These are phyloP conservation scores for Oscheius sp. DNA, from an alignment of 2,888 invertebrate genomes.

Conservation along the genomic window DNA sequence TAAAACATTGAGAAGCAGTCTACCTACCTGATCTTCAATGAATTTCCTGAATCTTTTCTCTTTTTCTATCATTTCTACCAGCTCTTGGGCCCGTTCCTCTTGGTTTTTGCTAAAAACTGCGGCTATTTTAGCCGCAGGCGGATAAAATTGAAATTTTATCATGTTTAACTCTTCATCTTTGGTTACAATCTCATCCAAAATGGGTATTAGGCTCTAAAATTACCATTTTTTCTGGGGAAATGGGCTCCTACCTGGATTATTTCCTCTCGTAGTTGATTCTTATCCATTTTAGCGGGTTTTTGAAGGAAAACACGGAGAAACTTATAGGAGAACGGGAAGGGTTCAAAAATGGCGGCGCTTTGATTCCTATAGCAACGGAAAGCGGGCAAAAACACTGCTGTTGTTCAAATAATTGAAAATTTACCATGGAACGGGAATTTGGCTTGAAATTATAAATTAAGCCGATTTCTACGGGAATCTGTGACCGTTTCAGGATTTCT, in stretches of 20 bases:
- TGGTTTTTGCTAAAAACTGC: not conserved
- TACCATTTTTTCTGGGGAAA: not conserved
- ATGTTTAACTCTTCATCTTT: not conserved
- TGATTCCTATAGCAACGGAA: too few relatives aligned
- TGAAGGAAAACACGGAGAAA: too few relatives aligned
- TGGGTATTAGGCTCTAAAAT: not conserved
- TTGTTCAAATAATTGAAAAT: too few relatives aligned
- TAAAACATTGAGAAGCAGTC: too few relatives aligned
- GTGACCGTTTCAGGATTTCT: too few relatives aligned
- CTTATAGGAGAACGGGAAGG: too few relatives aligned
- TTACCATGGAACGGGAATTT: too few relatives aligned
- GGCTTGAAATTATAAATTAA: too few relatives aligned
- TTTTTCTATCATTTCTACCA: not conserved
- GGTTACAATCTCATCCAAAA: not conserved
- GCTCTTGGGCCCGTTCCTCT: not conserved
- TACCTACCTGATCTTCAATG: not conserved
- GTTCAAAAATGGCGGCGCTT: too few relatives aligned
- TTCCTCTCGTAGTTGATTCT: not conserved
- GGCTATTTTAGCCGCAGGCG: not conserved
- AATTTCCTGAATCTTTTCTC: not conserved
- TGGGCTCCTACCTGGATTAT: not conserved
- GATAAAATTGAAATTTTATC: not conserved
- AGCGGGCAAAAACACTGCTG: too few relatives aligned
- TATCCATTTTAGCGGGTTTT: not conserved
- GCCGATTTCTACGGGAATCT: too few relatives aligned